Base-by-base conservation (phyloP, 2,797 vertebrate genomes). In the Zalophus californianus region DNA sequence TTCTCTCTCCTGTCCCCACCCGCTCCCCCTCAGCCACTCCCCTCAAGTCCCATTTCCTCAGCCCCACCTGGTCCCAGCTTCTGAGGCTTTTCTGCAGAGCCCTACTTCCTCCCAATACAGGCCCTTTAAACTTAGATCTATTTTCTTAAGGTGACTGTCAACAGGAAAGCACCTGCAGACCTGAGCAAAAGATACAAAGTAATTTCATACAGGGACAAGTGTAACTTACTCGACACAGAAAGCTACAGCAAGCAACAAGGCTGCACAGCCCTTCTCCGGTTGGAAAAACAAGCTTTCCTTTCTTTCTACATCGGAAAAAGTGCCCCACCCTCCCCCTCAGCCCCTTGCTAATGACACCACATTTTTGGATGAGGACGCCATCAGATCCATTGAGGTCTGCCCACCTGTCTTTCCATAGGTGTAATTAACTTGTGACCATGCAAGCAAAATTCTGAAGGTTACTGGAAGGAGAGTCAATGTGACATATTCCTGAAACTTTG, bases 1-100 rank as follows among this genome's bases (percentile, higher is more conserved):
- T 73, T 54, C 85, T 64, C 70, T 72, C 21, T 2, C 6, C n/a
- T 23, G 2, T 62, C 9, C 32, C 70, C 25, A 27, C 21, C 38
- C 13, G 3, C 5, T 20, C 1, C 3, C 32, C 10, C 3, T 21
- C 13, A 27, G 3, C 10, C 7, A 1, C 5, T 23, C 11, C 15
- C 18, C 10, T 44, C 4, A 7, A 7, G 1, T 9, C 16, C 18
- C 1, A 13, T n/a, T 29, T 7, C 35, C 44, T 16, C 38, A 79
- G 6, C 54, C 27, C 52, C 2, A 0, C 5, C 20, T 20, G 68
- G 25, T 4, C 20, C 23, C 35, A 38, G 5, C 8, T 64, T 10
- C 66, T 15, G 38, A 48, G 29, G 32, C 7, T 83, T 78, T 73
- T 73, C 83, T 79, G 35, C 50, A 64, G 87, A 82, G 72, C 10